A percentile compares a stretch with the other conserved stretches of the same genome.
Conservation (phyloP, 2,113 vertebrate genomes). For the Antechinus stuartii region DNA sequence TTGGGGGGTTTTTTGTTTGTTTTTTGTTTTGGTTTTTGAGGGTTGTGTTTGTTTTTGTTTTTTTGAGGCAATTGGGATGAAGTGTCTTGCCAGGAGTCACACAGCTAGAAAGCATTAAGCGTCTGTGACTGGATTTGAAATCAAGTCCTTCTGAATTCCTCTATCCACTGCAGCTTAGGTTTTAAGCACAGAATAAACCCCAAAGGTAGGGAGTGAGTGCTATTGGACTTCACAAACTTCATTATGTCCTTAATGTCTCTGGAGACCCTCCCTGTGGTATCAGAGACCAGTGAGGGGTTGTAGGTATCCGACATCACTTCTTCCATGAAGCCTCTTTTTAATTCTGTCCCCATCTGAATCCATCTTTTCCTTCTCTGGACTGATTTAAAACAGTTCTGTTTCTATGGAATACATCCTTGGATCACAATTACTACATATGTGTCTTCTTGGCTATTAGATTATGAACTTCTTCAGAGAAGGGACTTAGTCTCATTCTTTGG, state of each 20-base stretch:
- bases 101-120: too few relatives aligned
- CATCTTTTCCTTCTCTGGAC: background rate
- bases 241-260: background rate
- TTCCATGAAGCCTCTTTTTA: background rate
- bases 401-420: background rate
- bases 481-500: background rate
- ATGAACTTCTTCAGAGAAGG: background rate
- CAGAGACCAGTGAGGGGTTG: background rate
- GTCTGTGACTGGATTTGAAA: too few relatives aligned
- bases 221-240: background rate
- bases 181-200: background rate
- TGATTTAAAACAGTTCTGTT: background rate
- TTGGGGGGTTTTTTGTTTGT: too few relatives aligned
- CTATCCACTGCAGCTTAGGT: background rate
- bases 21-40: too few relatives aligned
- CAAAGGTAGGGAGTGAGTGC: background rate
- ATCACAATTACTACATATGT: background rate
- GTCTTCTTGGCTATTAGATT: background rate
- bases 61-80: too few relatives aligned
- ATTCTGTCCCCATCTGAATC: background rate
- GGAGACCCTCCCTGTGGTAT: background rate
- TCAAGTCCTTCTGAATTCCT: too few relatives aligned
- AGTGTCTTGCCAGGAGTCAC: too few relatives aligned
- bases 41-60: too few relatives aligned
- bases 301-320: background rate